Conservation (phyloP, 2,113 vertebrate genomes). For the Lophius piscatorius region DNA sequence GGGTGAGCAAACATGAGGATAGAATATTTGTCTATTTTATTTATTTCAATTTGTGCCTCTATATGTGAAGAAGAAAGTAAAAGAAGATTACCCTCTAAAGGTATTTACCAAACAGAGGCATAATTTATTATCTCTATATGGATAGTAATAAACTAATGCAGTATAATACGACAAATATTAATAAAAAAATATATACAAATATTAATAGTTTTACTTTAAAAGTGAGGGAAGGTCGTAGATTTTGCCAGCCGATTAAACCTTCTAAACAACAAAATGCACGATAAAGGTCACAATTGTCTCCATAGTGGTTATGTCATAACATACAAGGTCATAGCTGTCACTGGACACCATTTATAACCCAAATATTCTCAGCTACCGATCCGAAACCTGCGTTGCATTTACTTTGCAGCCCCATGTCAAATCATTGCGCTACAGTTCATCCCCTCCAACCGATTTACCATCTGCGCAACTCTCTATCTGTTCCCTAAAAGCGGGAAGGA, state of each 20-base stretch:
- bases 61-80: too few species aligned
- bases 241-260: neutral
- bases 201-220: too few species aligned
- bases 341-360: constrained; percentile 22
- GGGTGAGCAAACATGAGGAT: neutral
- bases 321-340: constrained; percentile 56
- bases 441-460: constrained; percentile 88
- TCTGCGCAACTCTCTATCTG: constrained; percentile 90
- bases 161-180: too few species aligned
- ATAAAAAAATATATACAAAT: too few species aligned
- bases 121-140: too few species aligned
- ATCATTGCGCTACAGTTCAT: constrained; percentile 82
- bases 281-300: constrained; percentile 1
- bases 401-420: constrained; percentile 54
- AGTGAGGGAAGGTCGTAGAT: too few species aligned
- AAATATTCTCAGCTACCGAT: constrained; percentile 27
- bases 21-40: constrained; percentile 2
- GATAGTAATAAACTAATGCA: too few species aligned
- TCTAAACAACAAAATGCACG: constrained; percentile 11
- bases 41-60: neutral
- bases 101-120: too few species aligned
- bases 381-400: constrained; percentile 58
- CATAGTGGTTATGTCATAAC: constrained; percentile 11
- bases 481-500: constrained; percentile 94
- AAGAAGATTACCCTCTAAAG: too few species aligned